A percentile compares a stretch with the other conserved stretches of the same genome.
Evolutionary conservation across 2,888 invertebrate species (phyloP).

Genomic region (Acholoe squamosa): DNA sequence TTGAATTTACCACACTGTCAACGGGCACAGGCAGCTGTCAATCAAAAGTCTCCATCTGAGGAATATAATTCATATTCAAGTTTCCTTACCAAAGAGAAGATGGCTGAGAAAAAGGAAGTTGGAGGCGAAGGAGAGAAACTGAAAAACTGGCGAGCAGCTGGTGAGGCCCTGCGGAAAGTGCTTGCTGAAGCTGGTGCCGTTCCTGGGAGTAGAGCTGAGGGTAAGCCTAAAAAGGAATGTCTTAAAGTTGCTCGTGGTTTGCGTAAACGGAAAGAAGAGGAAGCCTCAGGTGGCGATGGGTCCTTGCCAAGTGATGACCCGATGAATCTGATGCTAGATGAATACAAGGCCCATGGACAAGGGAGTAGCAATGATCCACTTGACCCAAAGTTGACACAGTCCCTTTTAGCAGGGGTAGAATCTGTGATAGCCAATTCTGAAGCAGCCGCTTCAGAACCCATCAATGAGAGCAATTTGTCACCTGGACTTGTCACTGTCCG

Average conservation of each 20-base stretch:
- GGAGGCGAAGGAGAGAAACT: slow-evolving; percentile 24
- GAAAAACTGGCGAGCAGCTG: slow-evolving; percentile 61
- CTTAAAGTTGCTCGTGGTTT: slow-evolving; percentile 41
- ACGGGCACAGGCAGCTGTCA: not conserved
- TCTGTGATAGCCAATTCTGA: slow-evolving; percentile 55
- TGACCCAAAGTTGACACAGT: slow-evolving; percentile 1
- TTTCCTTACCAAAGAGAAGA: not conserved
- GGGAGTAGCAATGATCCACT: not conserved
- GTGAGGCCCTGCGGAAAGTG: slow-evolving; percentile 57
- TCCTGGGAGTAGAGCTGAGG: not conserved
- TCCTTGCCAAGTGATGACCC: slow-evolving; percentile 21
- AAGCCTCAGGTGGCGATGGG: not conserved
- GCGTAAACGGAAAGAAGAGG: slow-evolving; percentile 38
- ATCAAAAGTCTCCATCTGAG: not conserved
- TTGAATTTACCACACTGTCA: slow-evolving; percentile 40
- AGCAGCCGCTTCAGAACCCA: not conserved
- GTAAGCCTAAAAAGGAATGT: not conserved
- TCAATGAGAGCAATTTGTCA: not conserved
- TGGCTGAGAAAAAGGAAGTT: not conserved
- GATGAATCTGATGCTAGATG: slow-evolving; percentile 61
- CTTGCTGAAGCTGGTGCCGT: slow-evolving; percentile 2
- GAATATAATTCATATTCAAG: not conserved
- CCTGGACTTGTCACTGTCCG: slow-evolving; percentile 52
- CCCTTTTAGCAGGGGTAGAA: slow-evolving; percentile 29
- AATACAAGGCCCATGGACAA: slow-evolving; percentile 31